Conservation (phyloP, 2,888 invertebrate genomes). For the Branchipolynoe longqiensis region DNA sequence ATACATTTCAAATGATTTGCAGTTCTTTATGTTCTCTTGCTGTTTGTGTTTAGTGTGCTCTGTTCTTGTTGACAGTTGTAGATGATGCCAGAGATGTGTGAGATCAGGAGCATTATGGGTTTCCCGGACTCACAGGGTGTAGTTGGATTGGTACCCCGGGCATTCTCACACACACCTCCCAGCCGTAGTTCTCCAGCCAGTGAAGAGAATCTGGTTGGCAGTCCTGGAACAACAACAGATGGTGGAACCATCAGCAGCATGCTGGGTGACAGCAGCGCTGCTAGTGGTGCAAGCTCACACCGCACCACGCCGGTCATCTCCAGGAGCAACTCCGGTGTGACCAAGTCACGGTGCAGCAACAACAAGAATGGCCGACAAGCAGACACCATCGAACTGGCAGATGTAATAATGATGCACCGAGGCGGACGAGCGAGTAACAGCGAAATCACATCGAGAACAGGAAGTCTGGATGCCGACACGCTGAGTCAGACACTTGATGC, state of each 20-base stretch:
- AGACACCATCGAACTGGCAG: constrained; percentile 2
- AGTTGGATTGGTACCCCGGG: background rate
- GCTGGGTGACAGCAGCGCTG: constrained; percentile 34
- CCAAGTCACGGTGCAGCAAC: too few relatives aligned
- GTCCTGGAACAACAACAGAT: constrained; percentile 46
- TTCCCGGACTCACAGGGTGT: background rate
- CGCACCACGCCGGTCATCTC: constrained; percentile 35
- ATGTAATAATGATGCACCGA: background rate
- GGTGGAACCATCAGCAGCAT: constrained; percentile 32
- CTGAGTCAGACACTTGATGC: constrained; percentile 20
- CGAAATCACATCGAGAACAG: too few relatives aligned
- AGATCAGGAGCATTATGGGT: constrained; percentile 42
- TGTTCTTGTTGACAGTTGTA: too few relatives aligned
- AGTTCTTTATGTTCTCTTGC: too few relatives aligned
- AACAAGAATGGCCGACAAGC: background rate
- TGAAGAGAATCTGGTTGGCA: constrained; percentile 37
- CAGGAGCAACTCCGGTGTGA: constrained; percentile 32
- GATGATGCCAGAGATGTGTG: constrained; percentile 48
- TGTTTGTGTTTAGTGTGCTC: too few relatives aligned
- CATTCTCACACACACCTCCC: background rate
- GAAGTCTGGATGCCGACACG: background rate
- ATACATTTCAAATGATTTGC: too few relatives aligned
- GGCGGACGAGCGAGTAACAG: background rate
- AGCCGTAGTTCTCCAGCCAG: constrained; percentile 36
- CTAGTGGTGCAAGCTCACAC: constrained; percentile 40